A percentile compares a stretch with the other conserved stretches of the same genome.
These are phyloP conservation scores for Cephus pygmeus DNA, from an alignment of 2,888 invertebrate genomes.

Conservation along the genomic window DNA sequence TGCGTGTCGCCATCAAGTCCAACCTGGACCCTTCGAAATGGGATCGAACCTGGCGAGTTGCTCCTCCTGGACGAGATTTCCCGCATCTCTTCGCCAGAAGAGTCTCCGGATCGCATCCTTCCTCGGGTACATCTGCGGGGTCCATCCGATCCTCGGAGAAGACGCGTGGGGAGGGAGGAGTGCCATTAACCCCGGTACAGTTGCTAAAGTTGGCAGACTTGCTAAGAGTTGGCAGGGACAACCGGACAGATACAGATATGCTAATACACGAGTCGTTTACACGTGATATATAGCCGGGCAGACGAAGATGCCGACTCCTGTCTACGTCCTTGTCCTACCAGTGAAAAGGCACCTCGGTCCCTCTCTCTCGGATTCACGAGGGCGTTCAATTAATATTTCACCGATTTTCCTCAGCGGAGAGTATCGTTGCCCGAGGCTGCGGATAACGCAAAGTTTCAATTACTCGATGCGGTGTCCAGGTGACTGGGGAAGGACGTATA, in stretches of 20 bases:
- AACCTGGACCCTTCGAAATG: too few species aligned
- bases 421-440: too few species aligned
- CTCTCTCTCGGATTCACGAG: neutral
- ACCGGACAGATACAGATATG: conserved; percentile 57
- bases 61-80: too few species aligned
- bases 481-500: neutral
- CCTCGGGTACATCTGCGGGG: conserved; percentile 16
- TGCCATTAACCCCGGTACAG: conserved; percentile 47
- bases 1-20: conserved; percentile 8
- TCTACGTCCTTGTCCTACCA: conserved; percentile 23
- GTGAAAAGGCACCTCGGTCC: conserved; percentile 25
- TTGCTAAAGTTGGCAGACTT: too few species aligned
- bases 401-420: too few species aligned
- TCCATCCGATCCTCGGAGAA: conserved; percentile 6
- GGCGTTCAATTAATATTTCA: too few species aligned
- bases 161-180: conserved; percentile 2
- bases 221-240: conserved; percentile 45
- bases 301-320: conserved; percentile 46
- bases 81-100: too few species aligned
- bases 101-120: too few species aligned
- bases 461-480: too few species aligned
- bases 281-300: conserved; percentile 57
- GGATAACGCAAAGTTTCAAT: too few species aligned
- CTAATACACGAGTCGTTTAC: conserved; percentile 59
- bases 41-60: too few species aligned